Evolutionary conservation across 35 echinoderm and acorn worm genomes (phyloP).

Genomic region (Amphiura filiformis): DNA sequence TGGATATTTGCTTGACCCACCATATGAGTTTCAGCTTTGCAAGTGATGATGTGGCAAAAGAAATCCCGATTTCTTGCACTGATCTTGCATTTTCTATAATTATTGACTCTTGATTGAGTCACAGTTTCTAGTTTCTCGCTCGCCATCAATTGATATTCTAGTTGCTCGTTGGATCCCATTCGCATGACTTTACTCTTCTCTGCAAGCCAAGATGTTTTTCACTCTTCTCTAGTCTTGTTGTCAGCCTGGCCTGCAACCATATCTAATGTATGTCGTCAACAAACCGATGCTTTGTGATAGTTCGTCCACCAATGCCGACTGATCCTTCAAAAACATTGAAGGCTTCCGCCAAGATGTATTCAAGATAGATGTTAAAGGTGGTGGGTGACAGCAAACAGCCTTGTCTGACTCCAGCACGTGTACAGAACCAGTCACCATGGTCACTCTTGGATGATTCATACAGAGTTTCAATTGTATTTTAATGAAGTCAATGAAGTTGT

Average conservation of each 20-base stretch:
- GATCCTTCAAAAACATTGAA: conserved; percentile 19
- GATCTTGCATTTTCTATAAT: conserved; percentile 9
- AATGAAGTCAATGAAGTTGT: not conserved
- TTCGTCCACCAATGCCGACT: conserved; percentile 48
- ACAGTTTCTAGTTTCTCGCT: conserved; percentile 1
- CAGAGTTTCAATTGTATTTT: not conserved
- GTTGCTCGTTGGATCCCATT: not conserved
- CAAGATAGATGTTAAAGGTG: too few species aligned
- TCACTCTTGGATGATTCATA: not conserved
- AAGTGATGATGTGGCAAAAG: not conserved
- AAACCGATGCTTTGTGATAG: conserved; percentile 28
- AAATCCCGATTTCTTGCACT: not conserved
- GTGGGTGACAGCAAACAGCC: too few species aligned
- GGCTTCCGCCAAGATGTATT: conserved; percentile 47
- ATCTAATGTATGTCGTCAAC: too few species aligned
- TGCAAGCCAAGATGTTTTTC: not conserved
- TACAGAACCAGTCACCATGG: not conserved
- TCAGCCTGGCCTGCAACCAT: too few species aligned
- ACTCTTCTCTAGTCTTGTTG: not conserved
- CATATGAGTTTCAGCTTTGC: conserved; percentile 5
- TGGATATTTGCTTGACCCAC: conserved; percentile 12
- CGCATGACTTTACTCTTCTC: not conserved
- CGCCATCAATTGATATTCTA: not conserved
- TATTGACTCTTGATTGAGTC: not conserved
- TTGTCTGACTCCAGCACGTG: too few species aligned